Evolutionary conservation across 2,797 vertebrate species (phyloP).

Genomic region (Leptoclinus maculatus): DNA sequence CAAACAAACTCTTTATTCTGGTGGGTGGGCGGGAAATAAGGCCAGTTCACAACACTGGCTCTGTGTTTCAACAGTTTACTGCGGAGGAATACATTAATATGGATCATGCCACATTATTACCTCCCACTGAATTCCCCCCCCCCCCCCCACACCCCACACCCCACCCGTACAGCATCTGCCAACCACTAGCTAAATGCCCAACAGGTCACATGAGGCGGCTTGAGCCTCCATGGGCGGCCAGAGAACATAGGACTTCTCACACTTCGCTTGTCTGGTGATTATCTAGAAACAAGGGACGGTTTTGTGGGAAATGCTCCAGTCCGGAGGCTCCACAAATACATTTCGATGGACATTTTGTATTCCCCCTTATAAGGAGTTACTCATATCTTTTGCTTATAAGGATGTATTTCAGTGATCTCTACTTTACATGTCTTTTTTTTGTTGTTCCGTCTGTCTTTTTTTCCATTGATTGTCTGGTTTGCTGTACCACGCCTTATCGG

Average conservation of each 20-base stretch:
- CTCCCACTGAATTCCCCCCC: slow-evolving; percentile 42
- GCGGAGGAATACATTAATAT: slow-evolving; percentile 73
- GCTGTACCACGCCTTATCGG: background rate
- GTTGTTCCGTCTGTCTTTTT: background rate
- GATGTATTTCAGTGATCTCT: background rate
- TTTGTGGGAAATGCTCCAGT: slow-evolving; percentile 7
- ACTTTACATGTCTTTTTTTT: background rate
- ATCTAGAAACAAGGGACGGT: slow-evolving; percentile 24
- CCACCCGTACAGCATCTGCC: slow-evolving; percentile 20
- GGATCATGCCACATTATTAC: slow-evolving; percentile 62
- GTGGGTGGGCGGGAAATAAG: slow-evolving; percentile 43
- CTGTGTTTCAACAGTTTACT: slow-evolving; percentile 61
- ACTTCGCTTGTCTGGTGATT: slow-evolving; percentile 33
- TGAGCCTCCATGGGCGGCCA: slow-evolving; percentile 21
- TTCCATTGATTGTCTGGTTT: slow-evolving; percentile 2
- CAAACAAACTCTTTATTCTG: slow-evolving; percentile 64
- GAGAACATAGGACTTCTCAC: slow-evolving; percentile 29
- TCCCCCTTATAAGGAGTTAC: background rate
- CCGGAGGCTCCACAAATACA: slow-evolving; percentile 1
- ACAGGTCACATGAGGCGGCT: slow-evolving; percentile 58
- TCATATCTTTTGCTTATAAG: background rate
- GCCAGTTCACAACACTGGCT: slow-evolving; percentile 48
- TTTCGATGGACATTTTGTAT: background rate
- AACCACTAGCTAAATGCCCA: slow-evolving; percentile 40
- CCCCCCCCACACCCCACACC: no score